Base-by-base conservation (phyloP, 2,113 vertebrate species). In the Pedionomus torquatus region DNA sequence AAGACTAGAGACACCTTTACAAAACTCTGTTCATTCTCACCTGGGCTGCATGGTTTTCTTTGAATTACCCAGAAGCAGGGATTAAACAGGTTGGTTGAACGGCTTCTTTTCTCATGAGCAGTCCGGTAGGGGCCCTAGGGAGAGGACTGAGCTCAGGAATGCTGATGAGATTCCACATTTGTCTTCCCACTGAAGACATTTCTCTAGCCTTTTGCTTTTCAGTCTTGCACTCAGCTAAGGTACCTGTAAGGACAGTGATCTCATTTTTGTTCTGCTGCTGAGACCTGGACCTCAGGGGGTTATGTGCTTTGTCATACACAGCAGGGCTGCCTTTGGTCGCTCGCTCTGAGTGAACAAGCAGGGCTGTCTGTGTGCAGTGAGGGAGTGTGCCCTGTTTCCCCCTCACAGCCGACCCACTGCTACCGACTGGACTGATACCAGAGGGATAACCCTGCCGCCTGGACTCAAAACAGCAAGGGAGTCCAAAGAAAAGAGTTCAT, bases 341-440 rank as follows among this genome's bases (percentile, higher is more conserved):
- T 33, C 0, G 4, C 25, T 70, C 49, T 7, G 39, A 17, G 60
- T 0, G 7, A 31, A 12, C 24, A 5, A 64, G 76, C 5, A 2
- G 0, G 0, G 57, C 58, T 68, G 58, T 8, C 61, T 41, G 11
- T 5, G 51, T 14, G 26, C 39, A 58, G 5, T 5, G 5, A 49
- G 19, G 31, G 26, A 58, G 3, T 7, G 24, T 43, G 69, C 60
- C n/a, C 82, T 39, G 16, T 13, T 77, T 80, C 7, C 33, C 64
- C 15, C 35, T 60, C 8, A 6, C 55, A 80, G 77, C 65, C 3
- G 1, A 44, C 46, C 46, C 51, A 68, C 72, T 72, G 69, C 60
- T 78, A 54, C 46, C 1, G 0, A 23, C 79, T 44, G 78, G 48
- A 23, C 54, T 43, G 33, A 39, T 0, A 4, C 74, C 78, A 72